Evolutionary conservation across 2,888 invertebrate genomes (phyloP), one percentile per base, ranked within the genome.

Genomic region (Osedax fenrisi): DNA sequence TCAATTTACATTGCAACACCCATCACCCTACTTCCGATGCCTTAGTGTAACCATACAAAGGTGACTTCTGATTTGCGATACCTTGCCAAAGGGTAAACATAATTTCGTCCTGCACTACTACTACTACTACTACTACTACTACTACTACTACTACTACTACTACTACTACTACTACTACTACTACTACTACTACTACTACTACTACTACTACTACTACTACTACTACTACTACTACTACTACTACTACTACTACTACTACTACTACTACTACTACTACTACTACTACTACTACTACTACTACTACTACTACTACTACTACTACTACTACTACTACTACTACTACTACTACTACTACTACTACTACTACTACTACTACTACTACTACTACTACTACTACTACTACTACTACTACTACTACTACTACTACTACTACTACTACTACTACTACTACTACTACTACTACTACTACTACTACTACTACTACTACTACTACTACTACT

Each of bases 221-320:
- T 13, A 66, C 67, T 66, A 66, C 13, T 66, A 66, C 67, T 13
- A 66, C 67, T 66, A 66, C 67, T 13, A 66, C 67, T 13, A 66
- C 67, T 66, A 66, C 67, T 66, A 66, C 67, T 13, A 66, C 67
- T 66, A 66, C 67, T 66, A 66, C 13, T 13, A 66, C 2, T 66
- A 66, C 67, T 66, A 66, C 67, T 13, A 66, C 67, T 66, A 66
- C 67, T 66, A 66, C 67, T 13, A 66, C 2, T 66, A 3, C 2
- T 66, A 66, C 67, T 66, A 66, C 67, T 66, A 66, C 67, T 66
- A 66, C 67, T 13, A 66, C 67, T 66, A 66, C 67, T 66, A 66
- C 67, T 13, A 66, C 67, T 66, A 66, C 67, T 66, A 66, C 67
- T 13, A 66, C 67, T 13, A 66, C 2, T 66, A 66, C 67, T 13